Evolutionary conservation across 2,797 vertebrate species (phyloP).

Genomic region (Anisognathus igniventris): DNA sequence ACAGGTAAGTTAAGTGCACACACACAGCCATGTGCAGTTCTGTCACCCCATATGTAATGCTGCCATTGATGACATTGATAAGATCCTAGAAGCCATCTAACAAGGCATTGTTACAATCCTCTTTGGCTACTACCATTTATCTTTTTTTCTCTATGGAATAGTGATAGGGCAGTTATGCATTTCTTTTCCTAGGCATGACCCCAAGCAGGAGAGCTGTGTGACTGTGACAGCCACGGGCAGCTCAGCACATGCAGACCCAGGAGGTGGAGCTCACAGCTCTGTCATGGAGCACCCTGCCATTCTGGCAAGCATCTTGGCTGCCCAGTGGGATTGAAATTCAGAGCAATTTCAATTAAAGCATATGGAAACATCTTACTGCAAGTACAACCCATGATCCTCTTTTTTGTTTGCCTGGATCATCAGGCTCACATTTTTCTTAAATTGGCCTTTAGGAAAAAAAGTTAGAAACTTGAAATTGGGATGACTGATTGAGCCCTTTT

Average conservation of each 20-base stretch:
- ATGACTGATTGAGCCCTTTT: background rate
- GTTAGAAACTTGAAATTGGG: background rate
- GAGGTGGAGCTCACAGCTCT: background rate
- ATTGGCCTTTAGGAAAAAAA: background rate
- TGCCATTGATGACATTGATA: background rate
- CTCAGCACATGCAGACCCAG: accelerated
- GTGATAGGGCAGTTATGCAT: no score
- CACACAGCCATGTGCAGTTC: background rate
- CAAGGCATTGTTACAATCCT: background rate
- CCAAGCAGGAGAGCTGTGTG: background rate
- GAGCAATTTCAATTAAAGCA: background rate
- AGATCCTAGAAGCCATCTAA: background rate
- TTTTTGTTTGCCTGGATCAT: background rate
- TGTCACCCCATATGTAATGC: background rate
- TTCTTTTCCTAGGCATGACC: background rate
- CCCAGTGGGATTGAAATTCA: background rate
- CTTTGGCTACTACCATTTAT: background rate
- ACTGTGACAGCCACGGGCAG: background rate
- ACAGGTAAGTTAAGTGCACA: background rate
- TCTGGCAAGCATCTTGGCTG: background rate
- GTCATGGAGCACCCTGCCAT: background rate
- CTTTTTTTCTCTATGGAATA: background rate
- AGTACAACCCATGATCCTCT: background rate
- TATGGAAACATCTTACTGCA: background rate
- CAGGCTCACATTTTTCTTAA: background rate